phyloP scores from a whole-genome alignment of 1,140 invertebrate species.

The Megalonaias nervosa region DNA sequence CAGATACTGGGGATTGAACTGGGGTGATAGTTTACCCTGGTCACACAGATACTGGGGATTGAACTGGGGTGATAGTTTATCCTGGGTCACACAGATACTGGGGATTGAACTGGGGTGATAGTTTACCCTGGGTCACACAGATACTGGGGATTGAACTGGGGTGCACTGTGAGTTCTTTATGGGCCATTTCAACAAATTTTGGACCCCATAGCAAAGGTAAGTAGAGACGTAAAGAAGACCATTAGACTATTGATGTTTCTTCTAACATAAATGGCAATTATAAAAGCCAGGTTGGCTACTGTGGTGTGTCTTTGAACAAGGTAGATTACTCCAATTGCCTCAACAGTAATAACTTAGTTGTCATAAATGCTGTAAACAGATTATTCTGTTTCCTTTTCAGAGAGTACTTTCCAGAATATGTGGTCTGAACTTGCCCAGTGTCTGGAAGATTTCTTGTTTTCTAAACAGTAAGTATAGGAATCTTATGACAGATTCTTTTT shows the following conservation, averaged over 20 bases:
- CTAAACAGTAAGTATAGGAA: constrained; percentile 71
- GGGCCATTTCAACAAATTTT: too few relatives aligned
- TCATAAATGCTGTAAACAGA: background rate
- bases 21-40: too few relatives aligned
- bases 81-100: too few relatives aligned
- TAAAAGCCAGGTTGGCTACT: background rate
- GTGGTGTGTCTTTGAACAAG: background rate
- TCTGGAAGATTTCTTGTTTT: constrained; percentile 93
- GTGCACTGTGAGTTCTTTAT: too few relatives aligned
- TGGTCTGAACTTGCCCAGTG: constrained; percentile 90
- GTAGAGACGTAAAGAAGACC: constrained; percentile 67
- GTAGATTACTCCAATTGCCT: background rate
- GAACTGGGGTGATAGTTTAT: too few relatives aligned
- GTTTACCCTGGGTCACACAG: too few relatives aligned
- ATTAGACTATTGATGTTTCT: constrained; percentile 67
- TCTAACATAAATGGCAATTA: background rate
- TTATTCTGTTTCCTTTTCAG: constrained; percentile 52
- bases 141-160: too few relatives aligned
- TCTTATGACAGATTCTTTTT: background rate
- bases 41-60: too few relatives aligned
- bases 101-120: too few relatives aligned
- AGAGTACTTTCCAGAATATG: constrained; percentile 70
- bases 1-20: too few relatives aligned
- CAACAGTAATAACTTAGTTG: background rate
- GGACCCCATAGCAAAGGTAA: too few relatives aligned